Conservation (phyloP, 2,888 invertebrate species). For the Sipha maydis region DNA sequence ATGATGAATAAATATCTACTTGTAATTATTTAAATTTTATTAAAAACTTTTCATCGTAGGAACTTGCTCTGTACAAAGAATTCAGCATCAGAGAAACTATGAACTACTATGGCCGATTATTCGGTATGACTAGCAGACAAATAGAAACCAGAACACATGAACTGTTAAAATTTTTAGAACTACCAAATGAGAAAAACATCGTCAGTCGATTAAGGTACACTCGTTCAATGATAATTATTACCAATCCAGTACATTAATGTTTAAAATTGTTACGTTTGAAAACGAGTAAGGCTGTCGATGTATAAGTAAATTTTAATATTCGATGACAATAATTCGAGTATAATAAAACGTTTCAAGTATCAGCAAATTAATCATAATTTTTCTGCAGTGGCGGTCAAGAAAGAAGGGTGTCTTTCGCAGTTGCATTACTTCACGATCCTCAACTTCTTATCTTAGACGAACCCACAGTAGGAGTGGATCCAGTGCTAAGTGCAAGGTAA, state of each 20-base stretch:
- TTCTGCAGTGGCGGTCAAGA: constrained; percentile 81
- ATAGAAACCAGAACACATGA: constrained; percentile 64
- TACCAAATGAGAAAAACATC: constrained; percentile 64
- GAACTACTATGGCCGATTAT: constrained; percentile 70
- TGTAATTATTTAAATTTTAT: neutral
- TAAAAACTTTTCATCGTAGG: constrained; percentile 65
- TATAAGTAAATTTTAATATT: neutral
- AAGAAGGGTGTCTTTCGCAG: constrained; percentile 87
- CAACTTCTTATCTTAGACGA: constrained; percentile 90
- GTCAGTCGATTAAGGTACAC: constrained; percentile 66
- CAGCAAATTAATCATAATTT: neutral
- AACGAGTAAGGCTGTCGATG: neutral
- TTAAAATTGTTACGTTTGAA: neutral
- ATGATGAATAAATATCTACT: no score
- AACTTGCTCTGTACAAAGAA: constrained; percentile 67
- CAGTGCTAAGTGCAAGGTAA: constrained; percentile 72
- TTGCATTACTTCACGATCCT: constrained; percentile 87
- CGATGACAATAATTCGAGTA: neutral
- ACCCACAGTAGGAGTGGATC: constrained; percentile 94
- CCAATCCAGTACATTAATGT: no score
- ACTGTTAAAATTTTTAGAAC: constrained; percentile 65
- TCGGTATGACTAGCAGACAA: constrained; percentile 67
- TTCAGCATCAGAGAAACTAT: constrained; percentile 70
- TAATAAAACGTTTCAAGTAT: no score
- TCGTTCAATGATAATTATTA: neutral